These are phyloP conservation scores for Drosophila sordidula DNA, from an alignment of 2,888 invertebrate species.

Conservation along the genomic window DNA sequence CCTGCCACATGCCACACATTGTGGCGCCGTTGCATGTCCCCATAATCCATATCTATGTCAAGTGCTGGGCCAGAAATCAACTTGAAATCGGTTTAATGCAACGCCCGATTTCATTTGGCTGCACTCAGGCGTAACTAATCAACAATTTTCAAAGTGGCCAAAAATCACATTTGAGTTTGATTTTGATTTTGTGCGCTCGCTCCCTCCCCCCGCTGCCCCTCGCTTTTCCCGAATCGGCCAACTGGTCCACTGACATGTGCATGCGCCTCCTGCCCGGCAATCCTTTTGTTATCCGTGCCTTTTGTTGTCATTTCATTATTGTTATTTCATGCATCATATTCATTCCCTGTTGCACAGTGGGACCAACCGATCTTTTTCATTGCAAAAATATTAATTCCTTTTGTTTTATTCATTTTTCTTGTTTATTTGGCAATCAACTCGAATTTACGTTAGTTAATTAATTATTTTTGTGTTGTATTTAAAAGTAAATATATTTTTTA, in stretches of 20 bases:
- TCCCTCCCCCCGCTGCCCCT: neutral
- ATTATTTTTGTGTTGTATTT: too few species aligned
- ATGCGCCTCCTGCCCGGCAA: slow-evolving; percentile 30
- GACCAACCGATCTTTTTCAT: neutral
- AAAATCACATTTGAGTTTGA: slow-evolving; percentile 71
- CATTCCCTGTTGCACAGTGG: slow-evolving; percentile 34
- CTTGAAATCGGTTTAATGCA: slow-evolving; percentile 55
- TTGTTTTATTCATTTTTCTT: too few species aligned
- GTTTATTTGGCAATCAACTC: too few species aligned
- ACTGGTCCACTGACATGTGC: slow-evolving; percentile 54
- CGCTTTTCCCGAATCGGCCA: slow-evolving; percentile 37
- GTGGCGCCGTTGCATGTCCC: slow-evolving; percentile 17
- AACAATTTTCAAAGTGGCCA: slow-evolving; percentile 79
- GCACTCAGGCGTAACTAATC: slow-evolving; percentile 76
- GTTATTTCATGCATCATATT: slow-evolving; percentile 80
- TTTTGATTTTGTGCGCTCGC: neutral
- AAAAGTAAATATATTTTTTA: too few species aligned
- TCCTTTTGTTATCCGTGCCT: slow-evolving; percentile 76
- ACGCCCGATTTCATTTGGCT: slow-evolving; percentile 43
- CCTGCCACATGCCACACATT: slow-evolving; percentile 7
- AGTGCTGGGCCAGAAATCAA: slow-evolving; percentile 30
- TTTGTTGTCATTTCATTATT: slow-evolving; percentile 80
- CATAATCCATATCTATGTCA: slow-evolving; percentile 34
- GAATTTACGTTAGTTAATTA: too few species aligned
- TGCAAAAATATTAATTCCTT: too few species aligned